Base-by-base conservation (phyloP, 2,797 vertebrate species). In the Pelodytes ibericus region DNA sequence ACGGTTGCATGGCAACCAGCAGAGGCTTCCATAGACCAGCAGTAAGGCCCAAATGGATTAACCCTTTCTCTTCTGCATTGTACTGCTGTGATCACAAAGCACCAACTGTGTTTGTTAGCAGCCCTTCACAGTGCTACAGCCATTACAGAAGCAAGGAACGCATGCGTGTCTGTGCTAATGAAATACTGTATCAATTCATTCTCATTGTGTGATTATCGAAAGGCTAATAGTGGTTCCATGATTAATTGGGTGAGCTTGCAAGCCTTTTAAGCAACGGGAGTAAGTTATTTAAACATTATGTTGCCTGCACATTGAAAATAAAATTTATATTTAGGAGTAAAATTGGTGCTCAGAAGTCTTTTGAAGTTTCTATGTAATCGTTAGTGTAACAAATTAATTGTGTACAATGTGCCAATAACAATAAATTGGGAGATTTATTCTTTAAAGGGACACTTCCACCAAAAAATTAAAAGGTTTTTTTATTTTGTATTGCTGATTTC, bases 1-100 rank as follows among this genome's bases (percentile, higher is more conserved):
- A 81, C 33, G 81, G 80, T 86, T 87, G 84, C 86, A 77, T 86
- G 81, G 84, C 84, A 86, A 83, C 71, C 79, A 71, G 78, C 49
- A 33, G 79, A 62, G 62, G 77, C 36, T 72, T 80, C 72, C 76
- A 84, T 70, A 68, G 67, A 79, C 53, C 81, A 5, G 11, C 53
- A 59, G 71, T 24, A 27, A 73, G 30, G 77, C 62, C 31, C 47
- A 68, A 51, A 71, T 72, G 33, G 13, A 33, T 77, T 77, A 77
- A 72, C 53, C 36, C 39, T 1, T 69, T 53, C 30, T 39, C 53
- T 24, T 10, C 36, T 33, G 29, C 1, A 68, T 66, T 8, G 22
- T 51, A n/a, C n/a, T 20, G 26, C 18, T 56, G 15, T 13, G 26
- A 33, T 71, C 25, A 29, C 15, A 9, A 56, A 36, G 4, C n/a